Evolutionary conservation across 2,888 invertebrate genomes (phyloP).

Genomic region (Eumerus sabulonum): DNA sequence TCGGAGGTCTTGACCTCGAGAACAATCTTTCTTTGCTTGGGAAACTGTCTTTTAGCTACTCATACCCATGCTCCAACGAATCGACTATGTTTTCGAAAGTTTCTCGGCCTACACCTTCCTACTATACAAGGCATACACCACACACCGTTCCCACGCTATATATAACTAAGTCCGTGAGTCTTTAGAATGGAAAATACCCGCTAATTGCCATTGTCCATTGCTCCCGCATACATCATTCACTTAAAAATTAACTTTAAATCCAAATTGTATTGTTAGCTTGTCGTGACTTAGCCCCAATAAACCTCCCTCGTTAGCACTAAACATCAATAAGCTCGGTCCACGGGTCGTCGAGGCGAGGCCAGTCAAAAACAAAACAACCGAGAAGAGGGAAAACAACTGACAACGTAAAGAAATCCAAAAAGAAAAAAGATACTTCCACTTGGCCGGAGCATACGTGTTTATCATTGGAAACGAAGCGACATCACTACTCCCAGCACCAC

Average conservation of each 20-base stretch:
- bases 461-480: slow-evolving; percentile 48
- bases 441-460: slow-evolving; percentile 50
- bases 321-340: slow-evolving; percentile 3
- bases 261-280: slow-evolving; percentile 56
- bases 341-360: background rate
- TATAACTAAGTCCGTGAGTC: too few relatives aligned
- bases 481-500: slow-evolving; percentile 9
- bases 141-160: too few relatives aligned
- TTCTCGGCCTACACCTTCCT: too few relatives aligned
- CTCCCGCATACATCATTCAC: slow-evolving; percentile 53
- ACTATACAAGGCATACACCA: too few relatives aligned
- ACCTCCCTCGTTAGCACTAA: slow-evolving; percentile 40
- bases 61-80: too few relatives aligned
- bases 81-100: too few relatives aligned
- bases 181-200: too few relatives aligned
- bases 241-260: slow-evolving; percentile 45
- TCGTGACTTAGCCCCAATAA: slow-evolving; percentile 58
- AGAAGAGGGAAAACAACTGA: background rate
- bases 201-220: background rate
- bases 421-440: slow-evolving; percentile 38
- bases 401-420: too few relatives aligned
- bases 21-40: too few relatives aligned
- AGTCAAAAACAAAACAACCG: too few relatives aligned
- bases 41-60: too few relatives aligned
- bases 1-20: too few relatives aligned